phyloP scores from a whole-genome alignment of 64 coral and sea anemone genomes.

The Montipora efflorescens region DNA sequence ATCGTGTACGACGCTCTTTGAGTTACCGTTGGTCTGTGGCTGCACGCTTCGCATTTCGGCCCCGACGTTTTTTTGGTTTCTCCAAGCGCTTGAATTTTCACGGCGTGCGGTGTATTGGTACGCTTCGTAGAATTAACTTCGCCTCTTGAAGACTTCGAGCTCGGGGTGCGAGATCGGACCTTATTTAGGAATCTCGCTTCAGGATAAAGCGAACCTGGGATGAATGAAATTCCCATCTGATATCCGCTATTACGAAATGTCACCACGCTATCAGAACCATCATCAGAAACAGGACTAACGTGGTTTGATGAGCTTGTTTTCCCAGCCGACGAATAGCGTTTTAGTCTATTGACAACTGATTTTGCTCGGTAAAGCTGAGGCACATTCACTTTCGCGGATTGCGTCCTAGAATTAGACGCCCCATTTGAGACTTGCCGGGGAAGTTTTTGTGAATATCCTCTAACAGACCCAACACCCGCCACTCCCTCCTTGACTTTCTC shows the following conservation, averaged over 20 bases:
- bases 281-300: conserved; percentile 47
- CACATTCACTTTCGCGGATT: conserved; percentile 43
- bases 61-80: background rate
- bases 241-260: conserved; percentile 93
- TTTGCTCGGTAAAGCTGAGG: conserved; percentile 53
- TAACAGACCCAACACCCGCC: background rate
- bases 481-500: conserved; percentile 31
- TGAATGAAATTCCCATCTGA: conserved; percentile 68
- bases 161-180: background rate
- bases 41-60: conserved; percentile 58
- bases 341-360: conserved; percentile 68
- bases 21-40: conserved; percentile 12
- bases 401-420: background rate
- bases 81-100: background rate
- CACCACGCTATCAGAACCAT: conserved; percentile 57
- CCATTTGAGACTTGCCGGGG: conserved; percentile 20
- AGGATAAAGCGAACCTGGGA: conserved; percentile 84
- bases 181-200: conserved; percentile 52
- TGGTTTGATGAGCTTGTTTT: conserved; percentile 17
- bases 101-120: background rate
- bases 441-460: conserved; percentile 14
- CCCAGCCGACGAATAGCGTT: conserved; percentile 73
- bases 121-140: conserved; percentile 24
- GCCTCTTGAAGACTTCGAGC: background rate
- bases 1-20: background rate